Evolutionary conservation across 2,113 vertebrate species (phyloP).

Genomic region (Lepus americanus): DNA sequence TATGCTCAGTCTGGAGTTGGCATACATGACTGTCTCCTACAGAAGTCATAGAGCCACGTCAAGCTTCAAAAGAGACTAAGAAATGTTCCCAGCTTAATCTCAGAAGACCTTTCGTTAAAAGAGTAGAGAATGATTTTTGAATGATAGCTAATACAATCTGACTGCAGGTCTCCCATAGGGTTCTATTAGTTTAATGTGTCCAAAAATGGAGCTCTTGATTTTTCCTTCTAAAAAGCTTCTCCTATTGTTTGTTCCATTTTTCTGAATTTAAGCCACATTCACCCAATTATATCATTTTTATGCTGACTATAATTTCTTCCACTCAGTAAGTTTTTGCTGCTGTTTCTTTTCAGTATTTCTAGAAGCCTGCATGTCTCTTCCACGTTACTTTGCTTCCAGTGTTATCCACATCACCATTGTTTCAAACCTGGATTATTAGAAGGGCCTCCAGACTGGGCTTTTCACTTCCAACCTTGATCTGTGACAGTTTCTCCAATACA

Average conservation of each 20-base stretch:
- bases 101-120: neutral
- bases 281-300: neutral
- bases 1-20: neutral
- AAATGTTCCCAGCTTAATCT: neutral
- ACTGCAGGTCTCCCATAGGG: neutral
- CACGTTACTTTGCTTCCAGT: neutral
- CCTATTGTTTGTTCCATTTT: neutral
- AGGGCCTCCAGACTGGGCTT: neutral
- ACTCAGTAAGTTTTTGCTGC: neutral
- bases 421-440: neutral
- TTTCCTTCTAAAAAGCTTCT: neutral
- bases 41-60: neutral
- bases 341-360: neutral
- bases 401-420: neutral
- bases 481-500: accelerated
- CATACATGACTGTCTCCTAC: neutral
- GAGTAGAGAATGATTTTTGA: neutral
- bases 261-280: neutral
- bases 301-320: neutral
- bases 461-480: neutral
- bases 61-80: neutral
- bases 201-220: neutral
- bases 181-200: neutral
- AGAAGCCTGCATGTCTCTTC: neutral
- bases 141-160: neutral